Conservation (phyloP, 2,888 invertebrate species). For the Chloroclysta siterata region DNA sequence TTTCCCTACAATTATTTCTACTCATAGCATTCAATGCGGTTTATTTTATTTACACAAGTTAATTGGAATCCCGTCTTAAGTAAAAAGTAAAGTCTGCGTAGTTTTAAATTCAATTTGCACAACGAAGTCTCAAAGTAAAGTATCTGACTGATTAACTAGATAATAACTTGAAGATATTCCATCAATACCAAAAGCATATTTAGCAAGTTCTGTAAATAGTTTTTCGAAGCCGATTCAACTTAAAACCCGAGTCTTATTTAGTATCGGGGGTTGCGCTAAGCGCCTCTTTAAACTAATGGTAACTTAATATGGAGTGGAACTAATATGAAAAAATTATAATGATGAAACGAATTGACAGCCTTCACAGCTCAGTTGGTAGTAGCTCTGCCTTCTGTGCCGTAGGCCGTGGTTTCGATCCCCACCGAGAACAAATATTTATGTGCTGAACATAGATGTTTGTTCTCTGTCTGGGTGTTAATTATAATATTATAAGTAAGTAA, state of each 20-base stretch:
- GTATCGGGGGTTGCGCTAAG: constrained; percentile 56
- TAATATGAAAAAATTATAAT: not conserved
- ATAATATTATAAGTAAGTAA: too few relatives aligned
- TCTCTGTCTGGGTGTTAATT: too few relatives aligned
- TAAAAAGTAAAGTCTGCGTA: constrained; percentile 37
- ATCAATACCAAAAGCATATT: constrained; percentile 45
- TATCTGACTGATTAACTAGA: constrained; percentile 20
- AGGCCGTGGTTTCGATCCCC: too few relatives aligned
- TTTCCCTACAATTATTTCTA: too few relatives aligned
- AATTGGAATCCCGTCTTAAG: constrained; percentile 18
- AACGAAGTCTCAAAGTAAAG: constrained; percentile 32
- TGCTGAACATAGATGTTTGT: too few relatives aligned
- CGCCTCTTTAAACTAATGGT: constrained; percentile 55
- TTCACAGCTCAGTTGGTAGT: too few relatives aligned
- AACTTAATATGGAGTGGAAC: constrained; percentile 40
- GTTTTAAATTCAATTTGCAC: constrained; percentile 29
- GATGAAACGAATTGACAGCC: too few relatives aligned
- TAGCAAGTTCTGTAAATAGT: constrained; percentile 59
- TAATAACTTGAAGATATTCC: constrained; percentile 41
- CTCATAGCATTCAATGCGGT: not conserved
- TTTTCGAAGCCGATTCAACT: constrained; percentile 60
- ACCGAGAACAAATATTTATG: too few relatives aligned
- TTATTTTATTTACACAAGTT: constrained; percentile 11
- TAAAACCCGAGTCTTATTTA: constrained; percentile 70
- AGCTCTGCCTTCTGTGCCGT: too few relatives aligned